Base-by-base conservation (phyloP, 2,888 invertebrate species). In the Baronia brevicornis region DNA sequence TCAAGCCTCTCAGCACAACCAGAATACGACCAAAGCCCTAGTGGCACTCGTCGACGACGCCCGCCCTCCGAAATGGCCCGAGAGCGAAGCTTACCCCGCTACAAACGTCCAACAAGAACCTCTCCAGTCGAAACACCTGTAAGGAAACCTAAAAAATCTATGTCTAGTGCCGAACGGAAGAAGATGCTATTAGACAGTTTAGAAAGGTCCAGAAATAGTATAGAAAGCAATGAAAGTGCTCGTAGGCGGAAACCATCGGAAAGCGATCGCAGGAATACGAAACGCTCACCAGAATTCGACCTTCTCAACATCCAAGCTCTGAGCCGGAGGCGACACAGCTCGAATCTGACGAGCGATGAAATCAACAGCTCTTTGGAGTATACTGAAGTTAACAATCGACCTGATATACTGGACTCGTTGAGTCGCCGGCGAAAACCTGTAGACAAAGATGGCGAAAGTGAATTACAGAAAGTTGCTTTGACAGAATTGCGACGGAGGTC, bases 1-100 rank as follows among this genome's bases (percentile, higher is more conserved):
- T 93, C 93, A 43, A 90, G 91, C 39, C 84, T 91, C 43, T 92
- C 93, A 28, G 91, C 91, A 28, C 88, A 88, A 54, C 84, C 79
- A 10, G 84, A 82, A 37, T 59, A 63, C 49, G 79, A 72, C 33
- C 56, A 48, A 22, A 75, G 78, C 48, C 80, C 80, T 4, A 63
- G 64, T 41, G 69, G 69, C 39, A 64, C 70, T 0, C 62, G 75
- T 11, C 56, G 78, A 5, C 60, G 78, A 17, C 56, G 70, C 34
- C 87, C 85, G 6, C 86, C 86, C 15, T 63, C 70, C n/a, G 79
- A 74, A 29, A 44, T 53, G 19, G 64, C 70, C 19, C 48, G 77
- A 3, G 77, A 80, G 33, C 44, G 67, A 28, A 69, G 68, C 48
- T 50, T 73, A 2, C 77, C 79, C 0, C 60, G 79, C 33, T 62